A percentile compares a stretch with the other conserved stretches of the same genome.
Conservation (phyloP, 1,140 invertebrate genomes). For the Leptoteleia sp. region DNA sequence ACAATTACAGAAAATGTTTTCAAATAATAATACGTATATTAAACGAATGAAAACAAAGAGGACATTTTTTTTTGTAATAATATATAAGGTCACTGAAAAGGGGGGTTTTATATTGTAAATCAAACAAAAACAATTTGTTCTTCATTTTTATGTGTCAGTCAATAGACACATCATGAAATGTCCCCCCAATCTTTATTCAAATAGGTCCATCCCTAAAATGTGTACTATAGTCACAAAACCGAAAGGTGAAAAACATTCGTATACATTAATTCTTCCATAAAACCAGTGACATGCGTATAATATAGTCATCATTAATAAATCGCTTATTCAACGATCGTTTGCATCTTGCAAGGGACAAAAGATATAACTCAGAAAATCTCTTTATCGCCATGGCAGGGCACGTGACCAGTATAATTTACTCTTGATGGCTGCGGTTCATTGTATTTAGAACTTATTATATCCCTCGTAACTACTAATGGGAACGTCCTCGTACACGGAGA, state of each 20-base stretch:
- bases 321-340: constrained; percentile 46
- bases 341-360: constrained; percentile 61
- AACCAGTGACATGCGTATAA: constrained; percentile 67
- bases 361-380: constrained; percentile 67
- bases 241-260: constrained; percentile 54
- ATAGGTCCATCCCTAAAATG: constrained; percentile 19
- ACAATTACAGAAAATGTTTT: too few relatives aligned
- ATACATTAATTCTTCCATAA: constrained; percentile 62
- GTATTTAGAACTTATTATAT: constrained; percentile 72
- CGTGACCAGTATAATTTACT: constrained; percentile 77
- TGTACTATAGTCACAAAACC: constrained; percentile 12
- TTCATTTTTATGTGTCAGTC: constrained; percentile 3
- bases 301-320: constrained; percentile 74
- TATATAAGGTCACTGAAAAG: too few relatives aligned
- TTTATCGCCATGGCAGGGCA: constrained; percentile 73
- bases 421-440: constrained; percentile 77
- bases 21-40: too few relatives aligned
- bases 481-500: constrained; percentile 63
- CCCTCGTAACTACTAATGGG: constrained; percentile 52
- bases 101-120: too few relatives aligned
- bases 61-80: too few relatives aligned
- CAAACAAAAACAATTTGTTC: too few relatives aligned
- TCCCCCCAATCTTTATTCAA: constrained; percentile 33
- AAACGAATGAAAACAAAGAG: too few relatives aligned
- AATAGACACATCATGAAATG: constrained; percentile 20